Percentiles rank a stretch among this genome's conserved stretches.
Conservation (phyloP, 2,113 vertebrate genomes). For the Asarcornis scutulata region DNA sequence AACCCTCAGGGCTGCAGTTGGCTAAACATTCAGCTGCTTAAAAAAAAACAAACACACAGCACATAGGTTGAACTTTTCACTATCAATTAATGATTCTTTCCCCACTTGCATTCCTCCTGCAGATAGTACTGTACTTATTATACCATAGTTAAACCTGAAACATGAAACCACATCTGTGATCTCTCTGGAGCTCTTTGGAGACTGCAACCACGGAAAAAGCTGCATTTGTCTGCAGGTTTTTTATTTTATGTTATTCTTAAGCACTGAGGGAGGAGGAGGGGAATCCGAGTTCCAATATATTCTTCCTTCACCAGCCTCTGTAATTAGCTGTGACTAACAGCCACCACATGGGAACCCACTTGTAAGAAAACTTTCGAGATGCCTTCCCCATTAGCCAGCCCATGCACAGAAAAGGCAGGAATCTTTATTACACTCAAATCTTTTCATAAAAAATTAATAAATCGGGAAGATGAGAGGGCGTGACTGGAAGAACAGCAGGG, state of each 20-base stretch:
- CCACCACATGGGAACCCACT: constrained; percentile 71
- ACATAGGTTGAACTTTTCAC: constrained; percentile 20
- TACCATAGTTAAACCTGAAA: constrained; percentile 68
- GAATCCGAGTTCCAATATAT: constrained; percentile 49
- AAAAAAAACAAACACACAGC: not conserved
- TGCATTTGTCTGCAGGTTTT: constrained; percentile 60
- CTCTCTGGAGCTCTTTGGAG: constrained; percentile 59
- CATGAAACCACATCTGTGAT: constrained; percentile 65
- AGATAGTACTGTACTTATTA: constrained; percentile 58
- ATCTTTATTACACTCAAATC: not conserved
- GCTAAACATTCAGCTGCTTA: constrained; percentile 3
- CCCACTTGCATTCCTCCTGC: constrained; percentile 40
- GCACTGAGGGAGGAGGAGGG: constrained; percentile 1
- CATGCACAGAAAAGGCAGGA: not conserved
- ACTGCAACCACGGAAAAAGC: constrained; percentile 21
- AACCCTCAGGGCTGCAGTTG: not conserved
- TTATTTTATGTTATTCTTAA: constrained; percentile 65
- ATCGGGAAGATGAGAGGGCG: not conserved
- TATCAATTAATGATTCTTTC: constrained; percentile 58
- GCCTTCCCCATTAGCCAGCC: not conserved
- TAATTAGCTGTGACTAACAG: constrained; percentile 79
- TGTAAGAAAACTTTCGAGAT: constrained; percentile 58
- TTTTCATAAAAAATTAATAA: not conserved
- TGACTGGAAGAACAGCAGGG: not conserved
- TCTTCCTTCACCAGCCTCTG: constrained; percentile 49